A percentile compares a stretch with the other conserved stretches of the same genome.
Evolutionary conservation across 2,113 vertebrate species (phyloP).

Genomic region (Chaetura pelagica): DNA sequence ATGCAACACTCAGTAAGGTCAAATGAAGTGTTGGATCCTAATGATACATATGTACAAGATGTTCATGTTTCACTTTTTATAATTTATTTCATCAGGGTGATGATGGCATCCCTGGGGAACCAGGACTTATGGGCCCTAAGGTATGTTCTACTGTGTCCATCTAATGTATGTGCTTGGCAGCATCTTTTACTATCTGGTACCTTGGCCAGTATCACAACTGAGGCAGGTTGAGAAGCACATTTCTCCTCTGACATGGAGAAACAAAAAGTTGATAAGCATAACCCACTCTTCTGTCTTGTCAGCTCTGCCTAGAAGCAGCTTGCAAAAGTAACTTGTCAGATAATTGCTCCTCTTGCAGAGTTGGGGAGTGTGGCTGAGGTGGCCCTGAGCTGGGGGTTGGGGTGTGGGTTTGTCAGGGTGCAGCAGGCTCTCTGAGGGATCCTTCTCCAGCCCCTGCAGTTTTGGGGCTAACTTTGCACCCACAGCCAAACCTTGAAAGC

Average conservation of each 20-base stretch:
- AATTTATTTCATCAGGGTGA: conserved; percentile 80
- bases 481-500: background rate
- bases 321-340: rapidly evolving
- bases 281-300: no score
- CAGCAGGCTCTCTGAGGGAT: rapidly evolving
- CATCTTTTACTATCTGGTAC: background rate
- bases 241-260: background rate
- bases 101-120: conserved; percentile 81
- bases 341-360: background rate
- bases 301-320: background rate
- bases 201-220: background rate
- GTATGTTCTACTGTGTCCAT: conserved; percentile 30
- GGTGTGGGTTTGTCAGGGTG: background rate
- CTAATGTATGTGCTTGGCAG: background rate
- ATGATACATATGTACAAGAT: rapidly evolving
- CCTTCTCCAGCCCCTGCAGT: rapidly evolving
- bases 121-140: conserved; percentile 85
- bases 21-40: background rate
- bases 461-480: background rate
- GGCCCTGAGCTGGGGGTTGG: background rate
- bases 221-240: background rate
- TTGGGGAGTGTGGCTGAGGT: background rate
- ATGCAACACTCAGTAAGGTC: no score
- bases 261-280: background rate
- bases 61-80: background rate